These are phyloP conservation scores for Meloe dianella DNA, from an alignment of 2,888 invertebrate species.

Conservation along the genomic window DNA sequence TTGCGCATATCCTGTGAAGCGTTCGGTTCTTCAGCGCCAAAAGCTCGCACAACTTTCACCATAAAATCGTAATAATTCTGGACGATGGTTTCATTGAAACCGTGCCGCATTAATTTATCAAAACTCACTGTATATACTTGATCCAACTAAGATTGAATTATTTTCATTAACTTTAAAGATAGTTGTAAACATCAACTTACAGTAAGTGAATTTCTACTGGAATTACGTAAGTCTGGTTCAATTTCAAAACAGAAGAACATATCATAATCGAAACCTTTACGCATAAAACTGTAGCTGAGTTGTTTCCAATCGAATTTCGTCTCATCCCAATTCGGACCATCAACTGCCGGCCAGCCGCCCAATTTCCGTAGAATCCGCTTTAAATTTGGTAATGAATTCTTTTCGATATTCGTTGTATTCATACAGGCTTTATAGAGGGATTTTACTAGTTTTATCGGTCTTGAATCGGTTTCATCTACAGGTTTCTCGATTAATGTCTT, in stretches of 20 bases:
- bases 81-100: slow-evolving; percentile 37
- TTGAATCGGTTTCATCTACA: slow-evolving; percentile 52
- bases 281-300: slow-evolving; percentile 70
- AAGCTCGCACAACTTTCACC: slow-evolving; percentile 39
- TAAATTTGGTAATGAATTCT: slow-evolving; percentile 64
- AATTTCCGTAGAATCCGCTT: slow-evolving; percentile 50
- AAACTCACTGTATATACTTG: slow-evolving; percentile 38
- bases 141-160: slow-evolving; percentile 35
- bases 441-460: slow-evolving; percentile 58
- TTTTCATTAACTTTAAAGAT: not conserved
- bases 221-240: slow-evolving; percentile 81
- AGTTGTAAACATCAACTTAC: slow-evolving; percentile 57
- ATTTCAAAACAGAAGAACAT: slow-evolving; percentile 84
- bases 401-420: slow-evolving; percentile 69
- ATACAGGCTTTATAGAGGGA: slow-evolving; percentile 59
- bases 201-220: slow-evolving; percentile 76
- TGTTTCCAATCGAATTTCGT: slow-evolving; percentile 38
- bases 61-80: slow-evolving; percentile 40
- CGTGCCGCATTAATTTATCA: slow-evolving; percentile 36
- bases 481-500: slow-evolving; percentile 58
- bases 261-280: slow-evolving; percentile 78
- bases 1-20: slow-evolving; percentile 39
- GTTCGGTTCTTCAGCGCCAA: slow-evolving; percentile 37
- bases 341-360: slow-evolving; percentile 64
- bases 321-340: slow-evolving; percentile 60